Conservation (phyloP, 2,113 vertebrate genomes). For the Channa argus region DNA sequence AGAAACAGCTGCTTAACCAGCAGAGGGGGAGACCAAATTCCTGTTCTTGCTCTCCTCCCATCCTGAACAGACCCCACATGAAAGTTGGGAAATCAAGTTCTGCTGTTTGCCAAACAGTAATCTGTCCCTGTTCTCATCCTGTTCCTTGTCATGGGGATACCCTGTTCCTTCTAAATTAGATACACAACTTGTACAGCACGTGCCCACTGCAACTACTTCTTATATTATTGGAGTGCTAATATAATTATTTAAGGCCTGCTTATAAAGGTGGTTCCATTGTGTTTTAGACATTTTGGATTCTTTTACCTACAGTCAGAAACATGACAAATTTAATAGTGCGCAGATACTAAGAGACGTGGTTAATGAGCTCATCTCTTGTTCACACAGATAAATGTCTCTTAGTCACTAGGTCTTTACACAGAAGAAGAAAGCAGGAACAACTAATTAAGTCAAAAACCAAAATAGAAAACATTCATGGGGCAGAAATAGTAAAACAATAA, state of each 20-base stretch:
- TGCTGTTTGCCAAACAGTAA: slow-evolving; percentile 73
- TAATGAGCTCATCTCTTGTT: slow-evolving; percentile 53
- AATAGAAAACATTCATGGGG: slow-evolving; percentile 1
- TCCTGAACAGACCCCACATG: slow-evolving; percentile 78
- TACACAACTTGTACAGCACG: background rate
- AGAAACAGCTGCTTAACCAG: slow-evolving; percentile 73
- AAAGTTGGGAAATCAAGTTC: slow-evolving; percentile 78
- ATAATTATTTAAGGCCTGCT: slow-evolving; percentile 27
- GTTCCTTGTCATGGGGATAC: slow-evolving; percentile 51
- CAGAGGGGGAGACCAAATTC: slow-evolving; percentile 68
- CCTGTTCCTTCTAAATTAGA: slow-evolving; percentile 42
- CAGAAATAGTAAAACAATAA: slow-evolving; percentile 22
- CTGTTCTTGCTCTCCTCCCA: slow-evolving; percentile 58
- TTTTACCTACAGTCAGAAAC: slow-evolving; percentile 1
- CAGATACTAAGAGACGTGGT: slow-evolving; percentile 17
- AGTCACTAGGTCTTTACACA: slow-evolving; percentile 44
- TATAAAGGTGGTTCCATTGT: slow-evolving; percentile 7
- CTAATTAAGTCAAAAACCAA: slow-evolving; percentile 21
- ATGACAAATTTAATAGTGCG: slow-evolving; percentile 24
- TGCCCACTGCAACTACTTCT: background rate
- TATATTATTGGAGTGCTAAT: background rate
- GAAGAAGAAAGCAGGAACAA: slow-evolving; percentile 32
- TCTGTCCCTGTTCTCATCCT: slow-evolving; percentile 43
- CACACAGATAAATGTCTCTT: slow-evolving; percentile 33
- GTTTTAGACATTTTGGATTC: slow-evolving; percentile 5